Percentiles rank a stretch among this genome's conserved stretches.
These are phyloP conservation scores for Aelia acuminata DNA, from an alignment of 2,888 invertebrate genomes.

Conservation along the genomic window DNA sequence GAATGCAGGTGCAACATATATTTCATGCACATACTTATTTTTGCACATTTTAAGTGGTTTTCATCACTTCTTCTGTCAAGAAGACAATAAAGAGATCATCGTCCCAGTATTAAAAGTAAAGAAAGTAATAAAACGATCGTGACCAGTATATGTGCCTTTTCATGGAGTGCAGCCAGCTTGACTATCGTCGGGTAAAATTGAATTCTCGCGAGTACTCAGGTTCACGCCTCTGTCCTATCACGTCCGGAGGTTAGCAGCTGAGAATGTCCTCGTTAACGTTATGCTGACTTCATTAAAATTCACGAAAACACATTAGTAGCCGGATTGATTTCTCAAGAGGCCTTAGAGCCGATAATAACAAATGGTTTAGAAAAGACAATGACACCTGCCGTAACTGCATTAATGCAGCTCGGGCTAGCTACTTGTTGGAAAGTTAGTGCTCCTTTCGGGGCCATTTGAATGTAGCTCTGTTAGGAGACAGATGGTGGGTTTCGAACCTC, in stretches of 20 bases:
- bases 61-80: too few relatives aligned
- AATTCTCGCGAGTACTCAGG: not conserved
- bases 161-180: not conserved
- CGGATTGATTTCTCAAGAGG: conserved; percentile 15
- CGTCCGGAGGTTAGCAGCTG: not conserved
- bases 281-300: not conserved
- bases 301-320: not conserved
- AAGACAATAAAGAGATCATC: too few relatives aligned
- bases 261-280: not conserved
- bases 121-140: too few relatives aligned
- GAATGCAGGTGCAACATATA: too few relatives aligned
- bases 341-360: not conserved
- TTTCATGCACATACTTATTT: too few relatives aligned
- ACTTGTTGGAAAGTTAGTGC: not conserved
- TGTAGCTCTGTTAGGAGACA: not conserved
- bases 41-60: too few relatives aligned
- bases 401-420: not conserved
- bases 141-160: not conserved
- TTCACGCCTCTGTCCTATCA: not conserved
- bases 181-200: not conserved
- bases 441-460: not conserved
- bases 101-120: too few relatives aligned
- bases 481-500: not conserved
- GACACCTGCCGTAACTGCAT: conserved; percentile 16
- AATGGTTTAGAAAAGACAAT: conserved; percentile 20